Evolutionary conservation across 1,140 invertebrate genomes (phyloP), one percentile per base, ranked within the genome.

Genomic region (Eupeodes corollae): DNA sequence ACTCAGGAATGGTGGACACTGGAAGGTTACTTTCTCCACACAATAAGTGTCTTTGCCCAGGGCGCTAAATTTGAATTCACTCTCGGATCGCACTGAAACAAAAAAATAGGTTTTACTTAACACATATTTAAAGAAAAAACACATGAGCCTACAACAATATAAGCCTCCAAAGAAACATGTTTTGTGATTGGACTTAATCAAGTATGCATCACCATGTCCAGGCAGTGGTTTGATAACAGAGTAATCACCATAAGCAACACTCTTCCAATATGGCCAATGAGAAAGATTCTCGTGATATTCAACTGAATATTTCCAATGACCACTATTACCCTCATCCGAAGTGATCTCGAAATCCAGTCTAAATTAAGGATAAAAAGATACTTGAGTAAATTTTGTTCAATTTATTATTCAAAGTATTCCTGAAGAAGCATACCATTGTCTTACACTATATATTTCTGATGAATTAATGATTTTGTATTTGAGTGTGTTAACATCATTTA

Each of bases 301-400:
- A 0, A 80, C 79, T 1, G 76, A 75, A 60, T 84, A 86, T 52
- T 78, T 75, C 82, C 82, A 84, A 52, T 81, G 72, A 44, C 80
- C 74, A 50, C 76, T 77, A 60, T 80, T 79, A 2, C 79, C 80
- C 54, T 71, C 75, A 61, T 83, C 81, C 1, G 70, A 58, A 3
- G 78, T 61, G 21, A 84, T 73, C 46, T 70, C 71, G 53, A 84
- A 84, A 55, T 76, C 71, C 3, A 73, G 63, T 57, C 81, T 83
- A 45, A 70, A 61, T 48, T 46, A 52, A 45, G 54, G 50, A 40
- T 21, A 52, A 40, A 16, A 43, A 47, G 16, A 31, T 35, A 26
- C 8, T 5, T 5, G 5, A 18, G 3, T 32, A 39, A 41, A 12
- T 37, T 26, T 13, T 43, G 34, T 14, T 37, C 11, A 44, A 19